A percentile compares a stretch with the other conserved stretches of the same genome.
These are phyloP conservation scores for Hormaphis cornu DNA, from an alignment of 1,140 invertebrate species.

Conservation along the genomic window DNA sequence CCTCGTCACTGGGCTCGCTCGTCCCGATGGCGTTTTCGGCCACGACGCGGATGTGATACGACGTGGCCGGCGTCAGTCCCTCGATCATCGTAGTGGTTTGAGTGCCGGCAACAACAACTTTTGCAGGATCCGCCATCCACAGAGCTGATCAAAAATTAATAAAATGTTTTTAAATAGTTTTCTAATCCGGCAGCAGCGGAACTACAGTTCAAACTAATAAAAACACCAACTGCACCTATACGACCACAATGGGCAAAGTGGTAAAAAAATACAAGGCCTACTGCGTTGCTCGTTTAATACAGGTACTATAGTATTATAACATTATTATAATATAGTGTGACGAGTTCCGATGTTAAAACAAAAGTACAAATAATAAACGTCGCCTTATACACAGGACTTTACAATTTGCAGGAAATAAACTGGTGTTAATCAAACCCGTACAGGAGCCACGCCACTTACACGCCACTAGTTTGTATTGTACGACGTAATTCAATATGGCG, in stretches of 20 bases:
- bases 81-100: constrained; percentile 67
- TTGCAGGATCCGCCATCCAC: constrained; percentile 64
- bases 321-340: too few relatives aligned
- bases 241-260: too few relatives aligned
- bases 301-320: too few relatives aligned
- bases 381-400: too few relatives aligned
- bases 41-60: constrained; percentile 81
- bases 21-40: constrained; percentile 79
- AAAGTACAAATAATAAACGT: too few relatives aligned
- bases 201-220: neutral
- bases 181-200: neutral
- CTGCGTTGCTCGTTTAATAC: too few relatives aligned
- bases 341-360: too few relatives aligned
- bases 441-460: constrained; percentile 56
- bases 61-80: constrained; percentile 72
- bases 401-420: too few relatives aligned
- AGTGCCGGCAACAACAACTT: constrained; percentile 65
- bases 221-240: too few relatives aligned
- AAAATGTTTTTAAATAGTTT: neutral
- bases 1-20: constrained; percentile 74
- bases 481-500: constrained; percentile 74
- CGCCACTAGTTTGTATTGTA: constrained; percentile 74
- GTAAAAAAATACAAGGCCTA: too few relatives aligned
- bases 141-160: constrained; percentile 48
- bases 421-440: too few relatives aligned